Evolutionary conservation across 2,797 vertebrate species (phyloP).

Genomic region (Enteromius viviparus): DNA sequence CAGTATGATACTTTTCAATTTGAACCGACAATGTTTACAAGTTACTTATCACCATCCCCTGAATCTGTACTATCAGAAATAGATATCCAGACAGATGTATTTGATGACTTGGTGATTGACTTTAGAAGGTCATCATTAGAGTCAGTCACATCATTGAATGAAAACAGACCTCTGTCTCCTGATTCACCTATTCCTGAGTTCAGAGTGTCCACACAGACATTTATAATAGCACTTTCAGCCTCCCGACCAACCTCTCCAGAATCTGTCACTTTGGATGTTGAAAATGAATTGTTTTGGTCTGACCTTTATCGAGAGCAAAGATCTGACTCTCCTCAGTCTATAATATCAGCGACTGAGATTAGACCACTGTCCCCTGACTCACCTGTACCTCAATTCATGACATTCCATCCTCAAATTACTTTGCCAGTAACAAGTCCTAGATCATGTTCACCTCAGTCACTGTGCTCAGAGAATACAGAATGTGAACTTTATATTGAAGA

Average conservation of each 20-base stretch:
- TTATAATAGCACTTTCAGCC: not conserved
- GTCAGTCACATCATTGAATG: slow-evolving; percentile 55
- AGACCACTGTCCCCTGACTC: slow-evolving; percentile 55
- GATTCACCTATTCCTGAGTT: slow-evolving; percentile 63
- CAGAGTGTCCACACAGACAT: not conserved
- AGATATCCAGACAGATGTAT: not conserved
- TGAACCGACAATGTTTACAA: slow-evolving; percentile 2
- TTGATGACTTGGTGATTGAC: not conserved
- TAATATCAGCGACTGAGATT: not conserved
- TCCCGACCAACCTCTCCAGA: slow-evolving; percentile 61
- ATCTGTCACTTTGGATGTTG: slow-evolving; percentile 59
- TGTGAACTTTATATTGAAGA: slow-evolving; percentile 49
- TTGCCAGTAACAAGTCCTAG: slow-evolving; percentile 53
- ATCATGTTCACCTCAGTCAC: slow-evolving; percentile 68
- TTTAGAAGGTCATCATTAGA: slow-evolving; percentile 57
- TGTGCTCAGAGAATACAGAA: slow-evolving; percentile 63
- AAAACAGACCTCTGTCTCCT: slow-evolving; percentile 54
- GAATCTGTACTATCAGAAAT: slow-evolving; percentile 30
- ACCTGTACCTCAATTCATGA: slow-evolving; percentile 35
- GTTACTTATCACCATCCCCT: not conserved
- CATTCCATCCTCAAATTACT: slow-evolving; percentile 5
- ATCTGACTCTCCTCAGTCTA: slow-evolving; percentile 37
- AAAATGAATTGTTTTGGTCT: slow-evolving; percentile 55
- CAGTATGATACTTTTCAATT: not conserved
- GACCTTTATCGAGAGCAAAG: slow-evolving; percentile 45